These are phyloP conservation scores for Myotis daubentonii DNA, from an alignment of 2,797 vertebrate genomes.

Conservation along the genomic window DNA sequence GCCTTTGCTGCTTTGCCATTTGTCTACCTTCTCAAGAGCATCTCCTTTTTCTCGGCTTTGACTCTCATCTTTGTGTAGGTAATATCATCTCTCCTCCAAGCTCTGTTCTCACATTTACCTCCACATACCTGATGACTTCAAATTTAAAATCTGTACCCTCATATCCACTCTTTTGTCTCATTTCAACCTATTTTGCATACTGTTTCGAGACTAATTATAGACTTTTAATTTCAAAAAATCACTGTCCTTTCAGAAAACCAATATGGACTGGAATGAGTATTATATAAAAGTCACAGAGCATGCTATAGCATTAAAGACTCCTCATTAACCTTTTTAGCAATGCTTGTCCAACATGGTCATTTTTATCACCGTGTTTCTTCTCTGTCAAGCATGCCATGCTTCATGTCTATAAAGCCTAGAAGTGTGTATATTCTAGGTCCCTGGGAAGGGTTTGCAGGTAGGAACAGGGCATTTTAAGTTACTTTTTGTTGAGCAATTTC, in stretches of 20 bases:
- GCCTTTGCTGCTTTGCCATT: neutral
- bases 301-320: neutral
- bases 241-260: constrained; percentile 7
- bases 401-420: constrained; percentile 13
- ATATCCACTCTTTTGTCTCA: neutral
- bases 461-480: neutral
- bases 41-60: constrained; percentile 4
- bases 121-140: neutral
- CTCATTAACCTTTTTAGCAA: neutral
- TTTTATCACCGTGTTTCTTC: constrained; percentile 6
- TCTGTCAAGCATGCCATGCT: neutral
- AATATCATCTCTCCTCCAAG: neutral
- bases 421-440: neutral
- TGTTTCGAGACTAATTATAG: neutral
- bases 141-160: constrained; percentile 10
- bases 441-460: neutral
- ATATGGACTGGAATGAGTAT: neutral
- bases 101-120: neutral
- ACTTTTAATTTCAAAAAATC: constrained; percentile 43
- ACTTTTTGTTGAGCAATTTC: constrained; percentile 36
- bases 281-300: neutral
- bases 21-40: neutral
- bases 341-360: neutral
- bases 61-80: neutral
- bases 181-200: constrained; percentile 37